These are phyloP conservation scores for Tetrapedia diversipes DNA, from an alignment of 2,888 invertebrate species.

Conservation along the genomic window DNA sequence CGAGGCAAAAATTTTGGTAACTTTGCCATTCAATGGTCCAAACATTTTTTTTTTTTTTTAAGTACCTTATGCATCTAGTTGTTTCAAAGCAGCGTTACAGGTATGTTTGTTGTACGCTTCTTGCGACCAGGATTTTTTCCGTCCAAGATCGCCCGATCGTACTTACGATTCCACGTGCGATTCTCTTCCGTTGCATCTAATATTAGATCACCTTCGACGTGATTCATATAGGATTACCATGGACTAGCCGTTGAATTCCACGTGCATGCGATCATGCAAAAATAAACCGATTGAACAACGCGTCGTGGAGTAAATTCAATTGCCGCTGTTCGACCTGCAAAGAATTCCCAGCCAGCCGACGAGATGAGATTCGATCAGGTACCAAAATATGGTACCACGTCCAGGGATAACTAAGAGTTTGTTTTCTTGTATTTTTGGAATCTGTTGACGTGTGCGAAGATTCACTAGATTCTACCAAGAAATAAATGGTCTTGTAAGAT, in stretches of 20 bases:
- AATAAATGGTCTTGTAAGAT: too few species aligned
- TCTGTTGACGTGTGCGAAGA: too few species aligned
- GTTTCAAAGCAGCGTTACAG: too few species aligned
- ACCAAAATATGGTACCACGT: background rate
- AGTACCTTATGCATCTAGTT: too few species aligned
- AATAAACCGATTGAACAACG: conserved; percentile 42
- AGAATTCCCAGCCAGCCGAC: background rate
- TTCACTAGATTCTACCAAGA: too few species aligned
- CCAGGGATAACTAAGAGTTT: background rate
- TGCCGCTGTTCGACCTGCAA: conserved; percentile 14
- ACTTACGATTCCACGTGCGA: conserved; percentile 38
- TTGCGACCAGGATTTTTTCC: background rate
- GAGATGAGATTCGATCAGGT: conserved; percentile 5
- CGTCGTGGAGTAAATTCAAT: conserved; percentile 34
- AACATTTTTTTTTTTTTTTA: too few species aligned
- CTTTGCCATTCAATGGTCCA: too few species aligned
- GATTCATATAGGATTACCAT: conserved; percentile 57
- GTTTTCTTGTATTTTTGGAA: background rate
- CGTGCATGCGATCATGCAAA: conserved; percentile 43
- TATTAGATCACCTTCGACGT: conserved; percentile 64
- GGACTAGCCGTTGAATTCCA: conserved; percentile 47
- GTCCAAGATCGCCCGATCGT: conserved; percentile 13
- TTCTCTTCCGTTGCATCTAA: conserved; percentile 63
- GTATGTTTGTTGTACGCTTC: background rate
- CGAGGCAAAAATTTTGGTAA: too few species aligned